Base-by-base conservation (phyloP, 2,888 invertebrate genomes). In the Globia sparganii region DNA sequence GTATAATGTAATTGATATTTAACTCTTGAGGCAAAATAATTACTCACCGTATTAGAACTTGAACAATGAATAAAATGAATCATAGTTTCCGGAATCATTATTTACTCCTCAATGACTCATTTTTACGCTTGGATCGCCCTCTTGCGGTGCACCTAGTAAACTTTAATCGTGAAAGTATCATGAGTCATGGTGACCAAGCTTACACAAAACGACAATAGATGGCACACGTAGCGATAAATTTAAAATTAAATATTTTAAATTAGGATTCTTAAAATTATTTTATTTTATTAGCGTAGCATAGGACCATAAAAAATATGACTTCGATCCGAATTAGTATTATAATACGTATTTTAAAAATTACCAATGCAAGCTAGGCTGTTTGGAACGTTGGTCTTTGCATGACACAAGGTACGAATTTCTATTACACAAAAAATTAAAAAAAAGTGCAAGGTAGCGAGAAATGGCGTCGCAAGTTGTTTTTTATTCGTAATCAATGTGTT, bases 381-480 rank as follows among this genome's bases (percentile, higher is more conserved):
- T 88, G 79, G 40, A 71, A 53, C 58, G 46, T 40, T 66, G 83
- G 73, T 86, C 89, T 87, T 90, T 91, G 92, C 90, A 80, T 85
- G 76, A 86, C 88, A 89, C 86, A 81, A 89, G 85, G 87, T 86
- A 89, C 88, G 86, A 91, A 89, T 92, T 92, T 91, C 89, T 82
- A 87, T 83, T 77, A 89, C 88, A 87, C 83, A 90, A 91, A 92
- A 90, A 92, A 92, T 88, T 53, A 89, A 91, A 88, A 84, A 90
- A 94, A 93, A 94, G 92, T 94, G 90, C 90, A 91, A 94, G 92
- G 93, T 93, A 93, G 93, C 93, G 86, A 93, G 91, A 96, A 96
- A 96, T 96, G 96, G 96, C 96, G 96, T 96, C 96, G 95, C 94
- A 94, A 94, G 94, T 96, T 96, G 96, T 96, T 96, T 96, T 96